Evolutionary conservation across 2,797 vertebrate genomes (phyloP).

Genomic region (Malacoraja senta): DNA sequence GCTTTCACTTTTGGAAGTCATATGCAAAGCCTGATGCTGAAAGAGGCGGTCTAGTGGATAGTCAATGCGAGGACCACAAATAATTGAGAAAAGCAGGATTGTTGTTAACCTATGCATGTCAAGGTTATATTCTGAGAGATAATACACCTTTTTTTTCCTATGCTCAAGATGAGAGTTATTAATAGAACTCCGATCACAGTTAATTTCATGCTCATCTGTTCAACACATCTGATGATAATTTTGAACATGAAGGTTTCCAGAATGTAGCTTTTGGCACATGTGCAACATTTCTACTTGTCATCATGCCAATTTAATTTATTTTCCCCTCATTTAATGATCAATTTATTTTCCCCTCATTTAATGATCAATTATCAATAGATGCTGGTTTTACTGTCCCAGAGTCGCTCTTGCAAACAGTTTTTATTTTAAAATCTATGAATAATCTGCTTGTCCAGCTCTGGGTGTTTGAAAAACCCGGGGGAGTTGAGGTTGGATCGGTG

Average conservation of each 20-base stretch:
- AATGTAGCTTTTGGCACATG: neutral
- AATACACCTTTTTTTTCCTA: neutral
- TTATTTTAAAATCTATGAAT: neutral
- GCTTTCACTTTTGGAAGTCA: neutral
- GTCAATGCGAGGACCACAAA: neutral
- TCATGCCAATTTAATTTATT: neutral
- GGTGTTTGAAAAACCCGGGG: neutral
- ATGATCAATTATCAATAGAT: neutral
- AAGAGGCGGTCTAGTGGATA: neutral
- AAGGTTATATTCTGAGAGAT: neutral
- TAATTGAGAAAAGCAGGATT: neutral
- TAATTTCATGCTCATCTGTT: neutral
- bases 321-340: neutral
- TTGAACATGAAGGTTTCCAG: neutral
- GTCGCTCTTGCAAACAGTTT: neutral
- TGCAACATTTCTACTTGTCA: neutral
- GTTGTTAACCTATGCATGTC: neutral
- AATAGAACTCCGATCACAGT: neutral
- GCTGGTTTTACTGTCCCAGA: neutral
- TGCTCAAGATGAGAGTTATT: neutral
- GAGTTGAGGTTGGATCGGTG: no score
- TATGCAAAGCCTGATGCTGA: neutral
- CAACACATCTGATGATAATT: neutral
- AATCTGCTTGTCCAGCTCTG: neutral
- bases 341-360: neutral